Conservation (phyloP, 2,888 invertebrate genomes). For the Mellilla xanthometata region DNA sequence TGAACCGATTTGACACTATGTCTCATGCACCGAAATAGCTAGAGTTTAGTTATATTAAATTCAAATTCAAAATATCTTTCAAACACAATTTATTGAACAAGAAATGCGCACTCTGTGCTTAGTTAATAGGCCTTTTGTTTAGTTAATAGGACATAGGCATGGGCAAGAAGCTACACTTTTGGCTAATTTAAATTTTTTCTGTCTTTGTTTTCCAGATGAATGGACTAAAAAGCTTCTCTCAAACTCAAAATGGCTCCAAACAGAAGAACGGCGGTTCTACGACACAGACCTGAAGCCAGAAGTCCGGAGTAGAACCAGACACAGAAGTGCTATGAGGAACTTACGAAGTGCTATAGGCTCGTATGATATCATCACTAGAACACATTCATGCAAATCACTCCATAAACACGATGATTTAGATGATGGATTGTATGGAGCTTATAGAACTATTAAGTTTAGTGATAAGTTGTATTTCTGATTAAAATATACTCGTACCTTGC, state of each 20-base stretch:
- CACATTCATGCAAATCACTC: constrained; percentile 66
- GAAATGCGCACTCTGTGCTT: no score
- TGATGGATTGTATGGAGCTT: constrained; percentile 64
- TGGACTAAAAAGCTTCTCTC: constrained; percentile 88
- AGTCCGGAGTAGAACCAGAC: constrained; percentile 42
- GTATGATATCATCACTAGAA: constrained; percentile 66
- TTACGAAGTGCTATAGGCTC: constrained; percentile 40
- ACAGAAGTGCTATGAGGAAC: constrained; percentile 53
- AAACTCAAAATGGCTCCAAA: constrained; percentile 87
- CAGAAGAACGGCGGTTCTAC: constrained; percentile 81
- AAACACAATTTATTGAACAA: no score
- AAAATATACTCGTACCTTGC: background rate
- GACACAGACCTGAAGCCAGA: constrained; percentile 70
- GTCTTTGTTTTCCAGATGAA: constrained; percentile 67
- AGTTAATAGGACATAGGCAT: no score
- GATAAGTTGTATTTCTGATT: constrained; percentile 42
- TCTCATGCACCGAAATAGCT: no score
- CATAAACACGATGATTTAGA: constrained; percentile 61
- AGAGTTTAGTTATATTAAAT: no score
- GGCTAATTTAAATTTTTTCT: no score
- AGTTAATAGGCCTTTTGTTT: no score
- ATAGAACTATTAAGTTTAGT: constrained; percentile 61
- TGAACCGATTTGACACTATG: no score
- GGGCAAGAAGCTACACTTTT: no score
- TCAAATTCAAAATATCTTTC: no score